phyloP scores from a whole-genome alignment of 2,888 invertebrate genomes.

The Geophilus truncorum region DNA sequence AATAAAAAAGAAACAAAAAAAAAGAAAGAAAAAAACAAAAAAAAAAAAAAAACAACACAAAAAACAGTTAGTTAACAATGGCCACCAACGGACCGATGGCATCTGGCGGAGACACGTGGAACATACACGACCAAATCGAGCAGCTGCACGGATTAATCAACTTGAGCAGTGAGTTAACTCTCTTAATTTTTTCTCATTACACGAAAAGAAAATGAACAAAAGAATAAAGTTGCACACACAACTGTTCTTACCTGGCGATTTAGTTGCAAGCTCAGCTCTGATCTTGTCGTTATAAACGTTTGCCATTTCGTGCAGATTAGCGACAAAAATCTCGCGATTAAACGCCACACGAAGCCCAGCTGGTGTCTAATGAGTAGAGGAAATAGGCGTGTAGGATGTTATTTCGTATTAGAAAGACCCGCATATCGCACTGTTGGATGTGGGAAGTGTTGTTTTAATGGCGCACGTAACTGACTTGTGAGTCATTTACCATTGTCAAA shows the following conservation, averaged over 20 bases:
- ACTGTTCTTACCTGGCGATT: background rate
- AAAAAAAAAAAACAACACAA: background rate
- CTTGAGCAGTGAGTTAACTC: constrained; percentile 2
- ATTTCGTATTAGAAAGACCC: background rate
- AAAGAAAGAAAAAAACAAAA: background rate
- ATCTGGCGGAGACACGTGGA: background rate
- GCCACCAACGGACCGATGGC: background rate
- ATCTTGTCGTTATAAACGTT: constrained; percentile 9
- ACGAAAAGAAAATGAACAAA: background rate
- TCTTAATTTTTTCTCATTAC: background rate
- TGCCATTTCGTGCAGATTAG: constrained; percentile 9
- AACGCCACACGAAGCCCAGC: background rate
- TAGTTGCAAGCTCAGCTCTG: background rate
- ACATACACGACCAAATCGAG: background rate
- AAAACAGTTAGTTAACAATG: background rate
- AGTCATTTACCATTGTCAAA: no score
- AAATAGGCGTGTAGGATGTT: background rate
- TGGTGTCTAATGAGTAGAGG: constrained; percentile 2
- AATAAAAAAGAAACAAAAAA: background rate
- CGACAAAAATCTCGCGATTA: background rate
- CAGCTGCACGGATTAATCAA: constrained; percentile 25
- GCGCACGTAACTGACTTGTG: no score
- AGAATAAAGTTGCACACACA: background rate
- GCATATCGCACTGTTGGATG: background rate
- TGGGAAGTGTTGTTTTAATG: background rate